phyloP scores from a whole-genome alignment of 2,888 invertebrate species.

The Caenorhabditis afra region DNA sequence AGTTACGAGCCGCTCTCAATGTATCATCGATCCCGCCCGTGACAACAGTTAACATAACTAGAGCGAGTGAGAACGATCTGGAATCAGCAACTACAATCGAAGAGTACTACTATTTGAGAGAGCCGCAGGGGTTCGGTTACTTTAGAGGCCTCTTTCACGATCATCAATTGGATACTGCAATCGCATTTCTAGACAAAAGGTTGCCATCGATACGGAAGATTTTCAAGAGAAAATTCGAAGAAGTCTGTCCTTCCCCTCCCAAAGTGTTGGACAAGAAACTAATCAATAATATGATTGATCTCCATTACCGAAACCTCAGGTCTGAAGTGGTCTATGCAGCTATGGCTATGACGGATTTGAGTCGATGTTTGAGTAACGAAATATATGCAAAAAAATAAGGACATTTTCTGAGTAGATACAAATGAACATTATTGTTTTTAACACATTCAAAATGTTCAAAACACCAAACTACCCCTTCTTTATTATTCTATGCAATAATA shows the following conservation, averaged over 20 bases:
- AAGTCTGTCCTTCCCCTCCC: background rate
- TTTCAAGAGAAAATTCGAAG: constrained; percentile 43
- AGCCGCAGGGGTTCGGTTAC: constrained; percentile 35
- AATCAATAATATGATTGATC: constrained; percentile 13
- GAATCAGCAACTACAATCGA: constrained; percentile 40
- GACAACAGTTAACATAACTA: constrained; percentile 17
- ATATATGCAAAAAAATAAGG: no score
- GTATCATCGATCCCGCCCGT: constrained; percentile 33
- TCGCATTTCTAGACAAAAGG: constrained; percentile 44
- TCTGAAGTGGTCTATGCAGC: constrained; percentile 24
- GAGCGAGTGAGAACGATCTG: constrained; percentile 38
- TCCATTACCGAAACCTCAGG: constrained; percentile 13
- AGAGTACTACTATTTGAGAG: constrained; percentile 51
- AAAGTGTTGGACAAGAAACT: constrained; percentile 10
- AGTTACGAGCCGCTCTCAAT: constrained; percentile 48
- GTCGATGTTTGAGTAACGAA: constrained; percentile 33
- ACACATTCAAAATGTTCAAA: no score
- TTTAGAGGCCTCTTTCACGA: constrained; percentile 31
- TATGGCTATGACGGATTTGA: constrained; percentile 20
- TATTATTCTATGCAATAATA: no score
- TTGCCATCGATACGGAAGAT: constrained; percentile 22
- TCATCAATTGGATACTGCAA: constrained; percentile 27
- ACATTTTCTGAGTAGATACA: no score
- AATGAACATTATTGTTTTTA: no score
- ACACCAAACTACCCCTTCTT: no score